Percentiles rank a stretch among this genome's conserved stretches.
Evolutionary conservation across 2,888 invertebrate genomes (phyloP).

Genomic region (Lycophotia porphyrea): DNA sequence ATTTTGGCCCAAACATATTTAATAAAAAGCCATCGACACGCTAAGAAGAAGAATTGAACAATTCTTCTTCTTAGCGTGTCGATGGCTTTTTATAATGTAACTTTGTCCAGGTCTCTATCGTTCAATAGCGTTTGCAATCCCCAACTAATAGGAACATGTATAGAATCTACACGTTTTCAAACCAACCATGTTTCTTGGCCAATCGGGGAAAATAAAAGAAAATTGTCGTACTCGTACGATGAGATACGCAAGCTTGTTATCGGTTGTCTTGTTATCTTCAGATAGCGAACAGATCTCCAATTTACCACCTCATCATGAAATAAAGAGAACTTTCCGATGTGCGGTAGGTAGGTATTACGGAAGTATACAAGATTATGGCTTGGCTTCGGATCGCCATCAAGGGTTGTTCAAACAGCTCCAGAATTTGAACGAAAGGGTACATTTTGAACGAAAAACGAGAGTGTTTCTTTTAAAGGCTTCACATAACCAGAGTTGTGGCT

Average conservation of each 20-base stretch:
- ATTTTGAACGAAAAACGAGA: neutral
- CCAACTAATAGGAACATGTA: neutral
- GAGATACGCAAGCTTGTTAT: slow-evolving; percentile 74
- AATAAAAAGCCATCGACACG: too few species aligned
- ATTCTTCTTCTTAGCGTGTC: too few species aligned
- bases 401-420: neutral
- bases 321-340: slow-evolving; percentile 19
- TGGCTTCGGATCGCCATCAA: neutral
- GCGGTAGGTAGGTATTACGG: neutral
- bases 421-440: neutral
- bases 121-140: neutral
- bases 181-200: neutral
- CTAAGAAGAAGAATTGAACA: too few species aligned
- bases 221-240: slow-evolving; percentile 27
- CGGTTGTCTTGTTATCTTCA: slow-evolving; percentile 75
- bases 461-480: neutral
- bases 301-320: slow-evolving; percentile 52
- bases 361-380: slow-evolving; percentile 16
- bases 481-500: neutral
- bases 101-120: neutral
- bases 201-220: slow-evolving; percentile 41
- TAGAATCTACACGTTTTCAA: neutral
- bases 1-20: too few species aligned
- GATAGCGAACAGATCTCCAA: slow-evolving; percentile 61
- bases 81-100: too few species aligned